Base-by-base conservation (phyloP, 2,888 invertebrate species). In the Artemia sinica region DNA sequence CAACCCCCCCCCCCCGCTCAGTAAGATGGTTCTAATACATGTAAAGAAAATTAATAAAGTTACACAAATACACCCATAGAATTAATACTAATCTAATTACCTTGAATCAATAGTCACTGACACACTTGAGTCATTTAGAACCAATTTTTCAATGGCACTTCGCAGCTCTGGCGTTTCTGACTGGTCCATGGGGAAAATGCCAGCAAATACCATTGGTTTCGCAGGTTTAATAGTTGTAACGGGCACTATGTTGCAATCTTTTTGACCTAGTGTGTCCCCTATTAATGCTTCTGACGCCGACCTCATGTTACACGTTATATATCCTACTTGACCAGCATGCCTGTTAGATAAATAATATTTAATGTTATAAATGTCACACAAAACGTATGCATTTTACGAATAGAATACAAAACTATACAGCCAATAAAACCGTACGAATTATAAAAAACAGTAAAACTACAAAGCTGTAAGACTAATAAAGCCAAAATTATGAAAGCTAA, bases 111-210 rank as follows among this genome's bases (percentile, higher is more conserved):
- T 77, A 58, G 81, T 81, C 7, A 92, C 81, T n/a, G 85, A 83
- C 7, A 97, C 95, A 71, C 91, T 93, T 8, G 91, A 88, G 79
- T 98, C 97, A 79, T 95, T 98, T 63, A 98, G 81, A n/a, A 86
- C 83, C 66, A 98, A 81, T 78, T 92, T 92, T 72, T 92, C 91
- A 69, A 98, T 86, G 12, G 97, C 91, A 75, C 81, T 84, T 74
- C 86, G 82, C 14, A 95, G 80, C 69, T 81, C 81, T 0, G 83
- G 76, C 76, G 88, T 87, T 75, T 93, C 88, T 0, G 91, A 88
- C 76, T 93, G 91, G 77, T 95, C 92, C 67, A 87, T 82, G 0
- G 97, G 96, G 79, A 89, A 98, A 70, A 94, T 82, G 0, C 92
- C 92, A 71, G 91, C 89, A 80, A 84, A 92, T 9, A 90, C 89